A percentile compares a stretch with the other conserved stretches of the same genome.
Conservation (phyloP, 1,140 invertebrate species). For the Drosophila miranda region DNA sequence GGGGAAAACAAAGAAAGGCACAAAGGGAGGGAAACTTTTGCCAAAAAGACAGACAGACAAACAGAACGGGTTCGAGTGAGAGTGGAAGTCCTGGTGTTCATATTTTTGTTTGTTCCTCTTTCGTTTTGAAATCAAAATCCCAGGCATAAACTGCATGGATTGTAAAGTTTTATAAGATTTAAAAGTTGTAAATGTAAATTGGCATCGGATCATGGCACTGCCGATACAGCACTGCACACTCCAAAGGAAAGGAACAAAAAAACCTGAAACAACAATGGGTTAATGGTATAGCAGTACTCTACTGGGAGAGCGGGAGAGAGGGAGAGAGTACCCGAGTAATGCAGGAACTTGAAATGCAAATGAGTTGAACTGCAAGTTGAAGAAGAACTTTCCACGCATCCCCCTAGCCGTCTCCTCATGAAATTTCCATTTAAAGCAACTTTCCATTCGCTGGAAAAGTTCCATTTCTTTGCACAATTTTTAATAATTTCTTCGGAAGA, state of each 20-base stretch:
- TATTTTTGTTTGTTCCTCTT: constrained; percentile 46
- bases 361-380: constrained; percentile 15
- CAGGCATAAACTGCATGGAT: constrained; percentile 56
- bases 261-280: constrained; percentile 27
- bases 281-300: constrained; percentile 11
- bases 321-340: background rate
- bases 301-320: too few relatives aligned
- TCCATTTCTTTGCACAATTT: constrained; percentile 17
- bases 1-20: constrained; percentile 20
- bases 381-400: constrained; percentile 24
- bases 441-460: constrained; percentile 6
- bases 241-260: background rate
- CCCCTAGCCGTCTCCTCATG: constrained; percentile 1
- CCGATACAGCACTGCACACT: constrained; percentile 4
- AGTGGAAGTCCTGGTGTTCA: constrained; percentile 25
- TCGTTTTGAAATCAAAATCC: constrained; percentile 56
- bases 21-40: constrained; percentile 15
- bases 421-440: constrained; percentile 21
- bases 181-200: constrained; percentile 63
- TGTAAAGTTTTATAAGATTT: constrained; percentile 64
- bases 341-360: constrained; percentile 37
- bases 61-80: background rate
- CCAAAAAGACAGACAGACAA: constrained; percentile 41
- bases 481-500: constrained; percentile 21
- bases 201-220: constrained; percentile 43